phyloP scores from a whole-genome alignment of 1,140 invertebrate species.

The Lepidurus couesii region DNA sequence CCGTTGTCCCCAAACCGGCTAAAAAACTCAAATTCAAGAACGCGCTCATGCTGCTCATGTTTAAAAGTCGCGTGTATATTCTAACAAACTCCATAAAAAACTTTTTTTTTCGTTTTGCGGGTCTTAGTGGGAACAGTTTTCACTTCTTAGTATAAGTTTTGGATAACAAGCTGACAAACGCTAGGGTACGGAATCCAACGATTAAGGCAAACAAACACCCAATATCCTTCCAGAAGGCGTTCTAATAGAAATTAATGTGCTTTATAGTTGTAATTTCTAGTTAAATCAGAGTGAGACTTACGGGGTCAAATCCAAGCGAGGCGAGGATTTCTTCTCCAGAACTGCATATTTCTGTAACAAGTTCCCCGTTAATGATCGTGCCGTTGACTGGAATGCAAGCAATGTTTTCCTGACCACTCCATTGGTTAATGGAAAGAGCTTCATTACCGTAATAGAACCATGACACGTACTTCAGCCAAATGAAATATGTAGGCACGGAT shows the following conservation, averaged over 20 bases:
- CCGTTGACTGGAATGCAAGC: slow-evolving; percentile 62
- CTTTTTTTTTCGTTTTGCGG: not conserved
- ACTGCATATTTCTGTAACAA: slow-evolving; percentile 57
- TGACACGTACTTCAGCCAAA: slow-evolving; percentile 86
- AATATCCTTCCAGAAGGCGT: slow-evolving; percentile 66
- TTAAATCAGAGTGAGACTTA: slow-evolving; percentile 29
- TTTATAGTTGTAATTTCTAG: slow-evolving; percentile 29
- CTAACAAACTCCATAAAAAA: not conserved
- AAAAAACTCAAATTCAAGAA: not conserved
- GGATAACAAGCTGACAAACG: slow-evolving; percentile 63
- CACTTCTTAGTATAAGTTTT: slow-evolving; percentile 38
- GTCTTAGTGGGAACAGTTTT: not conserved
- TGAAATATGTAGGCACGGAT: slow-evolving; percentile 78
- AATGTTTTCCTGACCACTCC: slow-evolving; percentile 62
- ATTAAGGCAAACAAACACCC: slow-evolving; percentile 62
- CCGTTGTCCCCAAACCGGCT: not conserved
- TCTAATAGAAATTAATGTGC: slow-evolving; percentile 48
- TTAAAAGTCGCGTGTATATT: slow-evolving; percentile 4
- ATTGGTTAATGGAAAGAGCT: slow-evolving; percentile 88
- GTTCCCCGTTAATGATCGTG: slow-evolving; percentile 65
- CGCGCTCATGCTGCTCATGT: not conserved
- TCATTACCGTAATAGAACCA: slow-evolving; percentile 95
- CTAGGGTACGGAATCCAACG: slow-evolving; percentile 65
- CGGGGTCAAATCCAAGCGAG: slow-evolving; percentile 31
- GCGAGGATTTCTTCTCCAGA: slow-evolving; percentile 28